Conservation (phyloP, 2,797 vertebrate genomes). For the Chloroceryle amazona region DNA sequence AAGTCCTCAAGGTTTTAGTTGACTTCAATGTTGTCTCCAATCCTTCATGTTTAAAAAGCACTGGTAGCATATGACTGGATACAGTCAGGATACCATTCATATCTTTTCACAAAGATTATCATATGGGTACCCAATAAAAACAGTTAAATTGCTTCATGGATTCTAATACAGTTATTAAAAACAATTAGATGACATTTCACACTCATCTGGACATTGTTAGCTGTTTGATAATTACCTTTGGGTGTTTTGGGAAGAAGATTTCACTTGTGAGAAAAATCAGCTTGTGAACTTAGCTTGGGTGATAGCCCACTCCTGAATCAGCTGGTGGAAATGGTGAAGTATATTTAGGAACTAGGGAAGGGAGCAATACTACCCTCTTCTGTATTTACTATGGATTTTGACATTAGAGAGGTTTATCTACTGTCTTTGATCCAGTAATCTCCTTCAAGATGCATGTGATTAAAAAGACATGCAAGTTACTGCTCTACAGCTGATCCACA, state of each 20-base stretch:
- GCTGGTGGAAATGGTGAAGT: neutral
- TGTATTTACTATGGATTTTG: neutral
- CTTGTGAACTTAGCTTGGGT: neutral
- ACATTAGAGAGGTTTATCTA: neutral
- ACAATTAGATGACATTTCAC: neutral
- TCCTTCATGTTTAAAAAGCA: neutral
- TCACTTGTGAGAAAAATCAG: neutral
- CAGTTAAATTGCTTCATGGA: neutral
- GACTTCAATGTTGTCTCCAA: neutral
- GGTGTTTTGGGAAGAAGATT: neutral
- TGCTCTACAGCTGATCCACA: neutral
- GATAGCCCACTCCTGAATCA: neutral
- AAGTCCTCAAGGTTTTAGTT: neutral
- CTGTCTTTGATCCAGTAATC: neutral
- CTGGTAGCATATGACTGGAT: neutral
- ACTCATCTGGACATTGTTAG: fast-evolving
- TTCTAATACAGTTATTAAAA: neutral
- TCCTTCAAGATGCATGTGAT: neutral
- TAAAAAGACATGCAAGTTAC: neutral
- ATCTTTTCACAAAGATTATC: neutral
- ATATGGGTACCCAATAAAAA: neutral
- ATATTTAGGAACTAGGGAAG: neutral
- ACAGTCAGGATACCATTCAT: neutral
- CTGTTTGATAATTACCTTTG: neutral
- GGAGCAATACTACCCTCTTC: neutral